Conservation (phyloP, 2,797 vertebrate genomes). For the Eutrigla gurnardus region DNA sequence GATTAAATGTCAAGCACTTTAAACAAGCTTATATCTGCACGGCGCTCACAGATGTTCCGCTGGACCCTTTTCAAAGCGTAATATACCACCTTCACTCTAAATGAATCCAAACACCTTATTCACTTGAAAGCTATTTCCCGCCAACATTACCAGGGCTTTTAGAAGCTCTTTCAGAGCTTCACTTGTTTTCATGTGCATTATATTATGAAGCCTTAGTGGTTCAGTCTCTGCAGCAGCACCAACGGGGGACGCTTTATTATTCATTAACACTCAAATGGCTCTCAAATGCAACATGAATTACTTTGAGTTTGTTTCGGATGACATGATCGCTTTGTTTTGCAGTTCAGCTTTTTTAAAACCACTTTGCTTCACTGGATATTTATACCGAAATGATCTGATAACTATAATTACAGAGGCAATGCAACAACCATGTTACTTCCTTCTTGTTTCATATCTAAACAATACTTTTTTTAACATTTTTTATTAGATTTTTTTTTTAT, state of each 20-base stretch:
- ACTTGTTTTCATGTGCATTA: slow-evolving; percentile 36
- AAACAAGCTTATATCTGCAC: slow-evolving; percentile 45
- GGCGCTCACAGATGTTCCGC: slow-evolving; percentile 18
- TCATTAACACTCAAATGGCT: slow-evolving; percentile 50
- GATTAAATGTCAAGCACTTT: slow-evolving; percentile 47
- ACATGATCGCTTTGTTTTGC: slow-evolving; percentile 24
- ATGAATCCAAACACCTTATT: slow-evolving; percentile 39
- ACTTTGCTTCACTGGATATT: not conserved
- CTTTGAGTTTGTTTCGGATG: not conserved
- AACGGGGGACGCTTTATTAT: slow-evolving; percentile 41
- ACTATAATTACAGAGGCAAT: too few species aligned
- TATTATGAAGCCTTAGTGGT: slow-evolving; percentile 27
- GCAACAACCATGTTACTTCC: too few species aligned
- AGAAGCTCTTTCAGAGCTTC: slow-evolving; percentile 12
- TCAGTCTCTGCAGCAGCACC: slow-evolving; percentile 23
- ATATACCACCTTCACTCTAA: slow-evolving; percentile 27
- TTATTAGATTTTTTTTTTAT: too few species aligned
- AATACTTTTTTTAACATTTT: too few species aligned
- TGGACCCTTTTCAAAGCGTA: slow-evolving; percentile 10
- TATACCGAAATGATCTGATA: too few species aligned
- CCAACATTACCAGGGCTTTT: slow-evolving; percentile 17
- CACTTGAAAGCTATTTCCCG: slow-evolving; percentile 37
- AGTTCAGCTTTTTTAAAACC: not conserved
- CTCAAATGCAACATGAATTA: slow-evolving; percentile 13
- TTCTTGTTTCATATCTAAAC: slow-evolving; percentile 1